Percentiles rank a stretch among this genome's conserved stretches.
Evolutionary conservation across 2,113 vertebrate species (phyloP).

Genomic region (Carettochelys insculpta): DNA sequence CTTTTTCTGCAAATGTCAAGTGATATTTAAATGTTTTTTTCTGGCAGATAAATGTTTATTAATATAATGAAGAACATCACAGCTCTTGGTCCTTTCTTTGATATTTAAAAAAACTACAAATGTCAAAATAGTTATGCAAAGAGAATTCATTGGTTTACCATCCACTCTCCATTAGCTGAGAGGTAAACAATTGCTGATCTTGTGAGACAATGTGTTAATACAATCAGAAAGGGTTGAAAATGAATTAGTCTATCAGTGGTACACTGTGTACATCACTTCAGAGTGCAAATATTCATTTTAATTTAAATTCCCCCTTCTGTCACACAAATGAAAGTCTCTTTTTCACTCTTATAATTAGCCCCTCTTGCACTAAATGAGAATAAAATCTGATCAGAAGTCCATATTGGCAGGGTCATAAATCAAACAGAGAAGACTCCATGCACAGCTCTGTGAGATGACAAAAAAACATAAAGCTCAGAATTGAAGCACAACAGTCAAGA

Average conservation of each 20-base stretch:
- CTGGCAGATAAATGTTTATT: constrained; percentile 77
- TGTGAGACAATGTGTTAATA: constrained; percentile 82
- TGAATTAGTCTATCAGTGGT: constrained; percentile 82
- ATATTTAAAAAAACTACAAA: constrained; percentile 75
- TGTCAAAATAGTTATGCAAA: constrained; percentile 66
- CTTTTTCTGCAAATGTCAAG: constrained; percentile 76
- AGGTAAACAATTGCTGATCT: constrained; percentile 84
- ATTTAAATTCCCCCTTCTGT: constrained; percentile 78
- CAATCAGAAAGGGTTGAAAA: constrained; percentile 81
- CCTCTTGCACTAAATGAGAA: constrained; percentile 64
- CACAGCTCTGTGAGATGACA: constrained; percentile 57
- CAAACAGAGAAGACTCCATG: constrained; percentile 68
- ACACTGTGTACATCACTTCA: constrained; percentile 69
- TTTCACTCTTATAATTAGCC: constrained; percentile 74
- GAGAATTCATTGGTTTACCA: constrained; percentile 65
- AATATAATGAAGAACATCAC: constrained; percentile 74
- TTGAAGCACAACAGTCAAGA: constrained; percentile 49
- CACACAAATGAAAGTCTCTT: constrained; percentile 71
- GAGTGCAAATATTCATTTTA: constrained; percentile 81
- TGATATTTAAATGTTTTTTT: constrained; percentile 77
- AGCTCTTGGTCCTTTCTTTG: constrained; percentile 75
- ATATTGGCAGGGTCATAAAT: constrained; percentile 75
- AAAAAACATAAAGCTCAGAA: constrained; percentile 66
- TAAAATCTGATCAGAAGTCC: constrained; percentile 77
- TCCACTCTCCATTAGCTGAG: constrained; percentile 64